Base-by-base conservation (phyloP, 2,113 vertebrate genomes). In the Martes martes region DNA sequence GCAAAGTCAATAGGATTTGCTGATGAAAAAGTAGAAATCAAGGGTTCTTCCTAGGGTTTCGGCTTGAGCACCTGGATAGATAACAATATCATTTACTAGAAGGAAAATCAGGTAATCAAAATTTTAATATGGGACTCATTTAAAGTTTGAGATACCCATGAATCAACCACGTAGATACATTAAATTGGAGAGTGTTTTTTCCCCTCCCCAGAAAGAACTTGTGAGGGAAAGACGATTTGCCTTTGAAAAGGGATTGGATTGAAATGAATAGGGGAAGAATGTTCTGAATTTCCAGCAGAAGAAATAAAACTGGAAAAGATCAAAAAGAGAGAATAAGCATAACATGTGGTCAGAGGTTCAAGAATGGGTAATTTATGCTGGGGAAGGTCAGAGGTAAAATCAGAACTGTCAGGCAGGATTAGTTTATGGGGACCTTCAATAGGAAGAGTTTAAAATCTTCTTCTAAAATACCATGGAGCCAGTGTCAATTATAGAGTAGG, bases 191-290 rank as follows among this genome's bases (percentile, higher is more conserved):
- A 89, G 15, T 26, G 47, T 93, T 31, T 26, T 26, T 47, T 6
- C 28, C 26, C 42, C 14, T 14, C 4, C 26, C 19, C 74, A 92
- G 50, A 76, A 89, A 82, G n/a, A 81, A 61, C 52, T 73, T n/a
- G 23, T 9, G 55, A 13, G 11, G 55, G 42, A 79, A 90, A 67
- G 13, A 74, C 14, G 26, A 67, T 52, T 59, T 73, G 52, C 4
- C 39, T 52, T 96, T 94, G 65, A 74, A 94, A 93, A 95, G 19
- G 21, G 19, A 33, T 39, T 94, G 18, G 33, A 65, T 61, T 92
- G 52, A 73, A 59, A 84, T 47, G 39, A 39, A 31, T 39, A 24
- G 3, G 47, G 10, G 61, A 50, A 47, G 14, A 36, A 69, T 23
- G 65, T 45, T 78, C 26, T 92, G 42, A 15, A 57, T 87, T 86